Conservation (phyloP, 2,797 vertebrate species). For the Threskiornis aethiopicus region DNA sequence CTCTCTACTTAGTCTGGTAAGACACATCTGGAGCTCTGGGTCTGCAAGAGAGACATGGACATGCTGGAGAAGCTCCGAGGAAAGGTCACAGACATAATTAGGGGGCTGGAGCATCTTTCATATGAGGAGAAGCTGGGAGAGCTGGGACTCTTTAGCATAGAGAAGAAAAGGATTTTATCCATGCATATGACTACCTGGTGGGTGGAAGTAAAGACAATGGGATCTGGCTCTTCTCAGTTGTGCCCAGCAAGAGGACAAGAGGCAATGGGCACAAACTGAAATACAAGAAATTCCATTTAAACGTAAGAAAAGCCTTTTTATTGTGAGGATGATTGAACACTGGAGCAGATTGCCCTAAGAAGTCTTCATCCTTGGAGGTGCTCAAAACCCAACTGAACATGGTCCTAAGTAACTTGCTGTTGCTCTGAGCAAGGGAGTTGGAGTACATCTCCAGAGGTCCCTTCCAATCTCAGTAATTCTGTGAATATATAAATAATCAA, state of each 20-base stretch:
- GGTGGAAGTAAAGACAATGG: neutral
- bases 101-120: neutral
- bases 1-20: neutral
- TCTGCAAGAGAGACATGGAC: neutral
- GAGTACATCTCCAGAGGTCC: neutral
- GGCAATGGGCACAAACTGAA: neutral
- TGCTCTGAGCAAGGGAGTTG: neutral
- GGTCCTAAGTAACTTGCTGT: neutral
- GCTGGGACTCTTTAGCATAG: neutral
- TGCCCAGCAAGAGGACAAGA: neutral
- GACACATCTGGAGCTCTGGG: neutral
- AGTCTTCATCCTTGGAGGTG: neutral
- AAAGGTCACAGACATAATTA: neutral
- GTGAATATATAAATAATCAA: neutral
- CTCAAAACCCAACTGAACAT: neutral
- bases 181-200: neutral
- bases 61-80: neutral
- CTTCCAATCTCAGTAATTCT: neutral
- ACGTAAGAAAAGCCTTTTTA: neutral
- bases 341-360: neutral
- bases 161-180: neutral
- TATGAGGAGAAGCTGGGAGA: neutral
- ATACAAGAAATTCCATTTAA: neutral
- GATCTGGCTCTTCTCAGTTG: neutral
- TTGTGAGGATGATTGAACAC: neutral